Evolutionary conservation across 2,113 vertebrate genomes (phyloP), one percentile per base, ranked within the genome.

Genomic region (Morone saxatilis): DNA sequence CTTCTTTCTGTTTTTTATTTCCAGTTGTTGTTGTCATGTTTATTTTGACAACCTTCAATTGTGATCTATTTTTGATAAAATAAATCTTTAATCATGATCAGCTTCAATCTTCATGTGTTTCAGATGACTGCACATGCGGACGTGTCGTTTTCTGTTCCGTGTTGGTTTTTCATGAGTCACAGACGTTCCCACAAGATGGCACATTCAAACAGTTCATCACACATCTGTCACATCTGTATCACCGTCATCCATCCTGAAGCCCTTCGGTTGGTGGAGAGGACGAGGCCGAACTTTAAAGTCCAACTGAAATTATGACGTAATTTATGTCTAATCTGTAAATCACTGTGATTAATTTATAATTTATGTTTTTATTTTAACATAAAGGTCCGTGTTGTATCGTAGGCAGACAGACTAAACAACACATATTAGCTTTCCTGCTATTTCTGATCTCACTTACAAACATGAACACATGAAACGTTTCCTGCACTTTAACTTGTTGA

Each of bases 51-150:
- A 81, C 80, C 43, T 74, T 83, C 11, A 70, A 83, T 86, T 91
- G 76, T 90, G 82, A 86, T 61, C 85, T 93, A 93, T 88, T 93
- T 92, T 93, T 91, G 86, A 89, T 91, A 74, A 90, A 95, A 93
- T 93, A 87, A 91, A 93, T 91, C n/a, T 80, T 83, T 83, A 7
- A 81, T 87, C 51, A 11, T 63, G 80, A 86, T 85, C 67, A 63
- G n/a, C 51, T 83, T 75, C 12, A 7, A 75, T 89, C 71, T 76
- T 25, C 87, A 83, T 79, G 78, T 86, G 81, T 81, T 73, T 61
- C 22, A 53, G 38, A 38, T 4, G 36, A 40, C 7, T 41, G 1
- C 80, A 82, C 70, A 78, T 86, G 76, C 19, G 65, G 69, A 81
- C 68, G 84, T 72, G 51, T 84, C 40, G 48, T 36, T 71, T 69